Conservation (phyloP, 2,113 vertebrate genomes). For the Alectura lathami region DNA sequence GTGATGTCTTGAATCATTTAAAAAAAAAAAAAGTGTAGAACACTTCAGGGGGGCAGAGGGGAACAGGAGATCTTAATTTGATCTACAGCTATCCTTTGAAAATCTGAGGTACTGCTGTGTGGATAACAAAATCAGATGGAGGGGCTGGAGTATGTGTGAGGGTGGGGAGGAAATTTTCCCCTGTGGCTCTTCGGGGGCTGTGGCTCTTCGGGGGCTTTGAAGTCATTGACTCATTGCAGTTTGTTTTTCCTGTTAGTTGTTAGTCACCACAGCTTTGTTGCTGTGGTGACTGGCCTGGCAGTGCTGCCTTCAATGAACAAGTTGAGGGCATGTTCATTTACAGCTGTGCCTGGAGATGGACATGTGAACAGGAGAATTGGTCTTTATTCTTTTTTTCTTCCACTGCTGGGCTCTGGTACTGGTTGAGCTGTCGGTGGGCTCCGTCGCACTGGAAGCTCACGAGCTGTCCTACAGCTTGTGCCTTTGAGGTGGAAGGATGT, state of each 20-base stretch:
- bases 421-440: neutral
- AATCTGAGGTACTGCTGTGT: neutral
- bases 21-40: neutral
- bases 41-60: neutral
- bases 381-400: neutral
- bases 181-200: neutral
- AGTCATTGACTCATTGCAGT: conserved; percentile 37
- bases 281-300: neutral
- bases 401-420: neutral
- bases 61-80: neutral
- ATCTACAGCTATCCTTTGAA: neutral
- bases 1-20: neutral
- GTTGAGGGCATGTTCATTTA: neutral
- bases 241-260: conserved; percentile 25
- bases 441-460: neutral
- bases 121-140: neutral
- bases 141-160: neutral
- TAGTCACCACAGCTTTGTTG: too few relatives aligned
- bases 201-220: conserved; percentile 31
- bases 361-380: accelerated
- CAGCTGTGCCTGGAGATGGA: neutral
- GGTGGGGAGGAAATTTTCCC: conserved; percentile 7
- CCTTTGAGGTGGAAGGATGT: neutral
- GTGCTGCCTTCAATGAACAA: neutral
- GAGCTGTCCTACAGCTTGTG: neutral